Conservation (phyloP, 2,888 invertebrate species). For the Phyto melanocephala region DNA sequence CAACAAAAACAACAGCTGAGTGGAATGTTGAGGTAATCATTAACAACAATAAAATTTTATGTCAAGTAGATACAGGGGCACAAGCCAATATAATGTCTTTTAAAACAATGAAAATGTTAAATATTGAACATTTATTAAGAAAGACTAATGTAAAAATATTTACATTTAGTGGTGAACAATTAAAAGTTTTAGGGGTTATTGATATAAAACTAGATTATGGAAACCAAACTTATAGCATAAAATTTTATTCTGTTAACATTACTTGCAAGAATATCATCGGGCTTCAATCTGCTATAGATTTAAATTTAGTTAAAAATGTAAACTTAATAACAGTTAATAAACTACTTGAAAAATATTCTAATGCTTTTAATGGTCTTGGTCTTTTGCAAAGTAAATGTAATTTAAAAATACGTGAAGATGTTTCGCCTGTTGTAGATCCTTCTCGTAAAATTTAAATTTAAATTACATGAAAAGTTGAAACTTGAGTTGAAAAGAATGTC, state of each 20-base stretch:
- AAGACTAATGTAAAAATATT: too few species aligned
- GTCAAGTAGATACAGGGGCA: slow-evolving; percentile 57
- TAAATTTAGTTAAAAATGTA: slow-evolving; percentile 32
- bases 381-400: slow-evolving; percentile 26
- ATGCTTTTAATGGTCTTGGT: slow-evolving; percentile 52
- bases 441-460: background rate
- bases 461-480: background rate
- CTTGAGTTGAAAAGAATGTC: background rate
- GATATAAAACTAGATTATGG: too few species aligned
- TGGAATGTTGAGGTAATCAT: slow-evolving; percentile 44
- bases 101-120: slow-evolving; percentile 30
- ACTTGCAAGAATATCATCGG: too few species aligned
- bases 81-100: slow-evolving; percentile 54
- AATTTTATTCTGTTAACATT: too few species aligned
- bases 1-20: slow-evolving; percentile 6
- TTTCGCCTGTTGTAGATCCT: slow-evolving; percentile 35
- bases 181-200: too few species aligned
- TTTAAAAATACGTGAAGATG: slow-evolving; percentile 28
- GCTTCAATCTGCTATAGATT: too few species aligned
- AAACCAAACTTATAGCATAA: too few species aligned
- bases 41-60: background rate
- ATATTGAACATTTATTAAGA: too few species aligned
- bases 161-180: too few species aligned
- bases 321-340: background rate
- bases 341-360: slow-evolving; percentile 42